Percentiles rank a stretch among this genome's conserved stretches.
Evolutionary conservation across 2,113 vertebrate genomes (phyloP).

Genomic region (Phocoena sinus): DNA sequence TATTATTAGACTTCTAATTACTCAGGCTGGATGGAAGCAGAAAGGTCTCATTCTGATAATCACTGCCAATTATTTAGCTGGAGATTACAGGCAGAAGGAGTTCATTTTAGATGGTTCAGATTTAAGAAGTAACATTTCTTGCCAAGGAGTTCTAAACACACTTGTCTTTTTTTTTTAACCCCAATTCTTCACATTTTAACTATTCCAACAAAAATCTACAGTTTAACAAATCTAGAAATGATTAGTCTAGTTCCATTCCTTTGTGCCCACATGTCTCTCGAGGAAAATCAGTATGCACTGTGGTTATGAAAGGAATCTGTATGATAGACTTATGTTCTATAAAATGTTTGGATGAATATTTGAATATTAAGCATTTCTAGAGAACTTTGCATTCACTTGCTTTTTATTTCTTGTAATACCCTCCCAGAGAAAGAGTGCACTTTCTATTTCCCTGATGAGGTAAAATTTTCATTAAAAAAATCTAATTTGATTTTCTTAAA

Average conservation of each 20-base stretch:
- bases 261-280: background rate
- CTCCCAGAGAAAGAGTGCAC: background rate
- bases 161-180: background rate
- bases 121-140: background rate
- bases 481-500: constrained; percentile 12
- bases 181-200: constrained; percentile 3
- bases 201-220: background rate
- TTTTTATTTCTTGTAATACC: constrained; percentile 11
- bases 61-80: constrained; percentile 27
- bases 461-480: background rate
- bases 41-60: constrained; percentile 39
- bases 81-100: background rate
- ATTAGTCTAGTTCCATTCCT: background rate
- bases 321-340: background rate
- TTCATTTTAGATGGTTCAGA: background rate
- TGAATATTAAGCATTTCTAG: constrained; percentile 4
- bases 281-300: background rate
- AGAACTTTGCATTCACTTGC: background rate
- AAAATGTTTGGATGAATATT: background rate
- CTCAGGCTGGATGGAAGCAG: constrained; percentile 17
- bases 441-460: background rate
- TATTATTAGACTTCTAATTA: constrained; percentile 65
- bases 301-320: background rate
- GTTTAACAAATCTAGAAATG: background rate
- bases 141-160: background rate